These are phyloP conservation scores for Schmidtea mediterranea DNA, from an alignment of 1,140 invertebrate species.

Conservation along the genomic window DNA sequence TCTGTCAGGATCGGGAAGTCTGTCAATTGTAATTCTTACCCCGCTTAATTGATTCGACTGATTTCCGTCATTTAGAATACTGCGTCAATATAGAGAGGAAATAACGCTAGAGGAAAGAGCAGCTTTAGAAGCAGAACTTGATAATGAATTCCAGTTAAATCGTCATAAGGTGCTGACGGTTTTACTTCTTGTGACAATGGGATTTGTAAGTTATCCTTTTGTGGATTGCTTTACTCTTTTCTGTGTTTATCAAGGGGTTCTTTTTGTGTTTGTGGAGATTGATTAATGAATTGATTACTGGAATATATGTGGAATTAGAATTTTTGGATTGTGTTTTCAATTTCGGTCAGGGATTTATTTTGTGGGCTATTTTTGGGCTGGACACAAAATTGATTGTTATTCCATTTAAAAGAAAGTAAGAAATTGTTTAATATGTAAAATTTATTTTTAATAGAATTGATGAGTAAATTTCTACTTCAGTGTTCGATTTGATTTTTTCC, in stretches of 20 bases:
- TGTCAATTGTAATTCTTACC: too few species aligned
- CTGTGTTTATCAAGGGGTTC: slow-evolving; percentile 36
- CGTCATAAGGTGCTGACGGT: slow-evolving; percentile 56
- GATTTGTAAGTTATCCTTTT: slow-evolving; percentile 39
- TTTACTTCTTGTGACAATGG: slow-evolving; percentile 50
- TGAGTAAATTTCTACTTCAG: too few species aligned
- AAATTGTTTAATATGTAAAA: not conserved
- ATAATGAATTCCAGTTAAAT: slow-evolving; percentile 39
- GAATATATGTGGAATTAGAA: slow-evolving; percentile 61
- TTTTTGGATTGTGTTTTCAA: slow-evolving; percentile 62
- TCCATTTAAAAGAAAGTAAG: too few species aligned
- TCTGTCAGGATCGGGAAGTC: too few species aligned
- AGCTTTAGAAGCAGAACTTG: slow-evolving; percentile 13
- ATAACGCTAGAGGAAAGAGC: too few species aligned
- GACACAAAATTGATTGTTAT: not conserved
- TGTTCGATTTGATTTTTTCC: too few species aligned
- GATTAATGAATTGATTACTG: slow-evolving; percentile 48
- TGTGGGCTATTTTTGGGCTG: not conserved
- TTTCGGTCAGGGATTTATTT: slow-evolving; percentile 44
- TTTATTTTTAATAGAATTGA: too few species aligned
- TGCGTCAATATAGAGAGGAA: too few species aligned
- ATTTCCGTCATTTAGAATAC: too few species aligned
- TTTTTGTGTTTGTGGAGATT: slow-evolving; percentile 56
- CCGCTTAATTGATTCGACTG: too few species aligned
- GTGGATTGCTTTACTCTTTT: slow-evolving; percentile 4